Evolutionary conservation across 2,113 vertebrate genomes (phyloP).

Genomic region (Psittacara wagleri): DNA sequence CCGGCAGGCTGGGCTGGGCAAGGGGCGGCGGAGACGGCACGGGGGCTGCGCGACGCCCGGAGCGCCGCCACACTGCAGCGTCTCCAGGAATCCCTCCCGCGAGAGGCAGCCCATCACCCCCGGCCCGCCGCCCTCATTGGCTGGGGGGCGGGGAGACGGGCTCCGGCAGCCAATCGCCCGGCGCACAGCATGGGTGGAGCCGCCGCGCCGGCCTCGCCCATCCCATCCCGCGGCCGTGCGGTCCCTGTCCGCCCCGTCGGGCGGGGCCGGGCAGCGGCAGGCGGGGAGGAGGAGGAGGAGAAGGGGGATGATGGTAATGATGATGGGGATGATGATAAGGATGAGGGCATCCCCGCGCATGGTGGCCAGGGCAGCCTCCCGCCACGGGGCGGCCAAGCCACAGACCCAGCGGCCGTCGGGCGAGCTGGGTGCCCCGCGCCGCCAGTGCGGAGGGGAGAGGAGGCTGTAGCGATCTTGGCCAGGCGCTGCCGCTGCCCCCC

Average conservation of each 20-base stretch:
- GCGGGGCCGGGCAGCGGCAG: slow-evolving; percentile 21
- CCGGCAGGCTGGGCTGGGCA: not conserved
- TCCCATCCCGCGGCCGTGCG: slow-evolving; percentile 64
- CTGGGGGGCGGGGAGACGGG: slow-evolving; percentile 61
- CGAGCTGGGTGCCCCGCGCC: slow-evolving; percentile 40
- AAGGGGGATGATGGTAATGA: no score
- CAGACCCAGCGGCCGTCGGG: not conserved
- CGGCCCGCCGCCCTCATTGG: slow-evolving; percentile 81
- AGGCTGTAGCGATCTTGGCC: not conserved
- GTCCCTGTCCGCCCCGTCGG: slow-evolving; percentile 60
- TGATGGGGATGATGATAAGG: not conserved
- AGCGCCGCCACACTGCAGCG: slow-evolving; percentile 83
- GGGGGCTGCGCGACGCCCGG: slow-evolving; percentile 74
- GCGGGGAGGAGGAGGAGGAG: not conserved
- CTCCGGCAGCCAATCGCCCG: slow-evolving; percentile 64
- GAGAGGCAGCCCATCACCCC: slow-evolving; percentile 71
- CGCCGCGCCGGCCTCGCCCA: slow-evolving; percentile 74
- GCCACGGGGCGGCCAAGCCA: not conserved
- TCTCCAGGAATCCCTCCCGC: slow-evolving; percentile 90
- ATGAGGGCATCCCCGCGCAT: slow-evolving; percentile 16
- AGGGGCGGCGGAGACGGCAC: slow-evolving; percentile 62
- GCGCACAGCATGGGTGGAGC: slow-evolving; percentile 80
- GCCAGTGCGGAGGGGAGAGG: not conserved
- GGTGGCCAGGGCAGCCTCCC: not conserved
- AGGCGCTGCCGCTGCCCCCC: not conserved